phyloP scores from a whole-genome alignment of 2,797 vertebrate species.

The Oreortyx pictus region DNA sequence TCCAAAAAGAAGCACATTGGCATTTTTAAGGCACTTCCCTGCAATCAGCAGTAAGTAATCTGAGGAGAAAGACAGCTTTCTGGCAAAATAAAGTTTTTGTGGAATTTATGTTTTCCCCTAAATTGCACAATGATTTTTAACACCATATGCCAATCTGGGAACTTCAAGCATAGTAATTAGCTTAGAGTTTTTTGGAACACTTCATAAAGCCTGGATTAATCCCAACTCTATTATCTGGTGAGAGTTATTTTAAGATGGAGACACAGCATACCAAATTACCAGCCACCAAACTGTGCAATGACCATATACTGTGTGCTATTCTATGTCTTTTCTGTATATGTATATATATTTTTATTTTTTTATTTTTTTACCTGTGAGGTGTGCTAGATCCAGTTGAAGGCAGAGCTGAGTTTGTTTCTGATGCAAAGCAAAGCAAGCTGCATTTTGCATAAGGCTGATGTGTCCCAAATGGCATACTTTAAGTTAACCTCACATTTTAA shows the following conservation, averaged over 20 bases:
- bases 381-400: background rate
- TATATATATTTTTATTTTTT: no score
- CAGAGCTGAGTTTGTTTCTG: background rate
- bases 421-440: background rate
- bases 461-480: background rate
- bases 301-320: background rate
- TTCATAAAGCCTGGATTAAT: conserved; percentile 42
- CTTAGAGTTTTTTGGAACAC: conserved; percentile 53
- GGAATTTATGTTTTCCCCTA: conserved; percentile 31
- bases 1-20: background rate
- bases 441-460: background rate
- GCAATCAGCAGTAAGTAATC: conserved; percentile 7
- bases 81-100: background rate
- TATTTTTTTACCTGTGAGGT: conserved; percentile 3
- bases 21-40: background rate
- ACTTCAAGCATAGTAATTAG: conserved; percentile 28
- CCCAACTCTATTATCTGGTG: conserved; percentile 61
- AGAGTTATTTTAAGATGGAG: conserved; percentile 28
- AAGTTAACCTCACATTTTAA: background rate
- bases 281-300: conserved; percentile 33
- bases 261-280: background rate
- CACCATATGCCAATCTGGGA: conserved; percentile 45
- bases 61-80: background rate
- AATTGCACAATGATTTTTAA: conserved; percentile 35
- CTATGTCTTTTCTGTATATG: background rate